phyloP scores from a whole-genome alignment of 2,797 vertebrate species.

The Diplodus sargus region DNA sequence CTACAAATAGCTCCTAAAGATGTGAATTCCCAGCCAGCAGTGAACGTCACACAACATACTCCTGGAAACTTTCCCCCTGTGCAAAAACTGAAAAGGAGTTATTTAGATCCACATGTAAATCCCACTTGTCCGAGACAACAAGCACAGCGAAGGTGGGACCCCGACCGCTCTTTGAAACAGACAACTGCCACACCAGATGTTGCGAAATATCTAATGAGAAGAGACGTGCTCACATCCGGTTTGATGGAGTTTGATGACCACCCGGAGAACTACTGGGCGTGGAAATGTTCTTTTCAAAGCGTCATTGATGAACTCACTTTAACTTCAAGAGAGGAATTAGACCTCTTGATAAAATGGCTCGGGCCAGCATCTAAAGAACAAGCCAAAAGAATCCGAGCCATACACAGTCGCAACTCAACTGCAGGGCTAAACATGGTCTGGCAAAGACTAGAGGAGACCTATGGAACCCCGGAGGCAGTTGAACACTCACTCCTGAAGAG shows the following conservation, averaged over 20 bases:
- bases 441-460: conserved; percentile 27
- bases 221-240: too few relatives aligned
- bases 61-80: too few relatives aligned
- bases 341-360: conserved; percentile 34
- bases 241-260: conserved; percentile 4
- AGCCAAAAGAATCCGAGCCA: conserved; percentile 17
- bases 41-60: too few relatives aligned
- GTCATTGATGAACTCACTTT: not conserved
- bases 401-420: conserved; percentile 1
- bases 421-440: conserved; percentile 17
- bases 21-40: too few relatives aligned
- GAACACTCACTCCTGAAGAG: conserved; percentile 28
- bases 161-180: too few relatives aligned
- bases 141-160: too few relatives aligned
- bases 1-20: too few relatives aligned
- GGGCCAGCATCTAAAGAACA: conserved; percentile 14
- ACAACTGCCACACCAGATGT: too few relatives aligned
- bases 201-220: too few relatives aligned
- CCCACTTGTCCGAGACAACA: too few relatives aligned
- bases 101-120: too few relatives aligned
- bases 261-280: not conserved
- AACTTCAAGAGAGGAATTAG: conserved; percentile 9
- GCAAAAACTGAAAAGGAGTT: too few relatives aligned
- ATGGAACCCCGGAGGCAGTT: conserved; percentile 17
- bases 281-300: conserved; percentile 1